Conservation (phyloP, 1,140 invertebrate species). For the Mizuhopecten yessoensis region DNA sequence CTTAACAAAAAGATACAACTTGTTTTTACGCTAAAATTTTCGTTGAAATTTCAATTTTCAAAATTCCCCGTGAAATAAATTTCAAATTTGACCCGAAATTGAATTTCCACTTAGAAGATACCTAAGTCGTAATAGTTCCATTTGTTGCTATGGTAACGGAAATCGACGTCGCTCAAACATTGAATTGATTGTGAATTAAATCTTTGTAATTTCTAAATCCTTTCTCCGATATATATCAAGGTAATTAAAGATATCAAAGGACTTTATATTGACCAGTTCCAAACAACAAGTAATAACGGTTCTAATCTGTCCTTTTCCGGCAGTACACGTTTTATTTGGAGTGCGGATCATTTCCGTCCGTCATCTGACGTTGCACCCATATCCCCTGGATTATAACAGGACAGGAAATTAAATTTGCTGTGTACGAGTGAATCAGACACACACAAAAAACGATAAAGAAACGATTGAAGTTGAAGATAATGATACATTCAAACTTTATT, state of each 20-base stretch:
- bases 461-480: no score
- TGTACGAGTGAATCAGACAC: background rate
- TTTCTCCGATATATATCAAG: background rate
- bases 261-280: background rate
- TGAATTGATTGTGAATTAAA: background rate
- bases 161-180: background rate
- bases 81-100: background rate
- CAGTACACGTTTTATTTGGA: background rate
- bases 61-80: background rate
- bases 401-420: background rate
- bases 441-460: no score
- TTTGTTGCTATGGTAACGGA: conserved; percentile 32
- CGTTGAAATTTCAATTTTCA: background rate
- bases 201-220: background rate
- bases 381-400: background rate
- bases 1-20: background rate
- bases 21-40: background rate
- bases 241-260: background rate
- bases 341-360: background rate
- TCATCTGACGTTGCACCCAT: background rate
- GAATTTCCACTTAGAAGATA: background rate
- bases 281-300: background rate
- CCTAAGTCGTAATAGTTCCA: background rate
- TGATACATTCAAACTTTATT: no score
- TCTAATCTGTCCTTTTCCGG: background rate